Base-by-base conservation (phyloP, 2,888 invertebrate genomes). In the Cyrtodaria siliqua region DNA sequence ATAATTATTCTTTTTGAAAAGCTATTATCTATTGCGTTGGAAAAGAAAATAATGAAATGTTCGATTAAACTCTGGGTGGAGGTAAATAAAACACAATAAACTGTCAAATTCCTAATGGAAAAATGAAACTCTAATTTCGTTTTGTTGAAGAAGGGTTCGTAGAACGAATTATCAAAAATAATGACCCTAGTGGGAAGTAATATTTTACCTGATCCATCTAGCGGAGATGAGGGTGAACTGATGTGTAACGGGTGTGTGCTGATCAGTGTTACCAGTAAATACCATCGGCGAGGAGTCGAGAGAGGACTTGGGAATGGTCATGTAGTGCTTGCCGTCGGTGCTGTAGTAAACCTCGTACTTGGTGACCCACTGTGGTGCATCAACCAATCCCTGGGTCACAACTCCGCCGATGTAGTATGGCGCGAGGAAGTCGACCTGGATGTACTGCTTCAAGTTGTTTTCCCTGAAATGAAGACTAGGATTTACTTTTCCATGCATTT, bases 311-410 rank as follows among this genome's bases (percentile, higher is more conserved):
- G 83, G 75, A 8, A 86, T 52, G 6, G 84, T 75, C 4, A 60
- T 66, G 64, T 78, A 89, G 50, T 79, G 77, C 42, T 69, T 70
- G 27, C 87, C 89, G 52, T 87, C 86, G 9, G 76, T 82, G 29
- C 86, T 86, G 79, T 85, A 87, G 81, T 84, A 83, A 9, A 87
- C 69, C 52, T 77, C 76, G 49, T 84, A 87, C 52, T 77, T 75
- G 1, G 86, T 86, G 16, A 86, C 85, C 86, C 86, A 87, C 40
- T 80, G 66, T 6, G 57, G 49, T n/a, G 56, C 59, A 18, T 84
- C 85, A 8, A 81, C 66, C 27, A 81, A 73, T 3, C 87, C 87
- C 56, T 85, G 84, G 1, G 85, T 86, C 18, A 78, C 57, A 24
- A 87, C 74, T 9, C 87, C 86, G n/a, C 82, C 78, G 16, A 87